Conservation (phyloP, 2,113 vertebrate genomes). For the Paradoxurus hermaphroditus region DNA sequence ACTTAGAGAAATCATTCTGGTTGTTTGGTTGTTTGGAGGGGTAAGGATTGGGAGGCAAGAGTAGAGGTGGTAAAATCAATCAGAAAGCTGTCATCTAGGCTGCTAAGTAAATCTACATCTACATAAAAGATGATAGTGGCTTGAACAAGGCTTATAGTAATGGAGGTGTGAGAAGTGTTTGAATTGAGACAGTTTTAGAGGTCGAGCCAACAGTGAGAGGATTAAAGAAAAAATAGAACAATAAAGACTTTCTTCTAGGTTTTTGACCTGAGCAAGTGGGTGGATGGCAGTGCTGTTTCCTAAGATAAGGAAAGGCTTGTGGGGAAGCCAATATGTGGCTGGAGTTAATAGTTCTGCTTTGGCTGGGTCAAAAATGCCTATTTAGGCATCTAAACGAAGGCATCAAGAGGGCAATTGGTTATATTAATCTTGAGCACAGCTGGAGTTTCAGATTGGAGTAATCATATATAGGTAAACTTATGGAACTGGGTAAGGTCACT, state of each 20-base stretch:
- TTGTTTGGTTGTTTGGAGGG: background rate
- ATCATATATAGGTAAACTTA: background rate
- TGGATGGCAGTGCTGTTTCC: background rate
- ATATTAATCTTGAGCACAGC: background rate
- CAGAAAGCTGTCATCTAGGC: background rate
- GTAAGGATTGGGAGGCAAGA: background rate
- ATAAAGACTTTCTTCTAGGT: background rate
- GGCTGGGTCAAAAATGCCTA: background rate
- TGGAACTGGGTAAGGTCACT: background rate
- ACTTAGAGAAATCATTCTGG: background rate
- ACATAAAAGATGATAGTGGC: background rate
- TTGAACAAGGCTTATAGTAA: background rate
- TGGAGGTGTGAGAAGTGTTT: background rate
- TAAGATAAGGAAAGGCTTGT: conserved; percentile 1
- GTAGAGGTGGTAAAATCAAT: background rate
- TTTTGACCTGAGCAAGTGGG: background rate
- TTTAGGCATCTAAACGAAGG: background rate
- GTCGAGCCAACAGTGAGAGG: background rate
- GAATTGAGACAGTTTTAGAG: conserved; percentile 3
- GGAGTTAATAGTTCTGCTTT: background rate
- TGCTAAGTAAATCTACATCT: background rate
- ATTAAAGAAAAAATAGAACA: background rate
- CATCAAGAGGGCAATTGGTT: background rate
- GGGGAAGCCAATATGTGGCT: background rate
- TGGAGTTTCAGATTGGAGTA: background rate